phyloP scores from a whole-genome alignment of 2,888 invertebrate species.

The Zygothrica quintamaculata region DNA sequence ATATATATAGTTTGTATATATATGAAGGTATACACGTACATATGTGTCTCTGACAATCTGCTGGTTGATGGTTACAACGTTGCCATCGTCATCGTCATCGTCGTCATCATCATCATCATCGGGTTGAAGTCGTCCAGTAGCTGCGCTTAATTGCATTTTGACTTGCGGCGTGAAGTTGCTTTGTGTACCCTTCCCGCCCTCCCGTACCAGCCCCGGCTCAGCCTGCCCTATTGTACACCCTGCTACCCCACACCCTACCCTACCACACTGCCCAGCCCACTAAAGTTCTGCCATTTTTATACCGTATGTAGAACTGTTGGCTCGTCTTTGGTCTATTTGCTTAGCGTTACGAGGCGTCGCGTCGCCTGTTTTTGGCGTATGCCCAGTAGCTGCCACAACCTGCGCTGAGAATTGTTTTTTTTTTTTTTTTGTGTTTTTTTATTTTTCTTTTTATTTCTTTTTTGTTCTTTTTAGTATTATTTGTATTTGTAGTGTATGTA shows the following conservation, averaged over 20 bases:
- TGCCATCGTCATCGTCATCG: slow-evolving; percentile 47
- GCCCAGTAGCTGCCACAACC: slow-evolving; percentile 65
- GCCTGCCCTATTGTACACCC: not conserved
- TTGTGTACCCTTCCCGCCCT: slow-evolving; percentile 48
- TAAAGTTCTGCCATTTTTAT: slow-evolving; percentile 24
- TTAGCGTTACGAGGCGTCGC: slow-evolving; percentile 69
- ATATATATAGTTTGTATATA: not conserved
- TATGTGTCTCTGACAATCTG: slow-evolving; percentile 68
- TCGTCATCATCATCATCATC: slow-evolving; percentile 16
- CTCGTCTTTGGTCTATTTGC: slow-evolving; percentile 69
- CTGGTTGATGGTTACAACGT: slow-evolving; percentile 65
- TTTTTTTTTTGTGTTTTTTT: not conserved
- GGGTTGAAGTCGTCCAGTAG: slow-evolving; percentile 61
- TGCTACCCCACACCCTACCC: not conserved
- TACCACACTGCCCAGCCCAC: not conserved
- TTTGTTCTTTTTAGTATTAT: slow-evolving; percentile 18
- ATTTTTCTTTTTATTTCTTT: not conserved
- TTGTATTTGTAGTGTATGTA: slow-evolving; percentile 52
- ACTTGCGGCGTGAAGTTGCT: slow-evolving; percentile 80
- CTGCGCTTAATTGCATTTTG: slow-evolving; percentile 79
- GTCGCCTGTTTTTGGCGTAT: slow-evolving; percentile 71
- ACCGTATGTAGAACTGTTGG: slow-evolving; percentile 40
- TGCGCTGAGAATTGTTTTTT: slow-evolving; percentile 49
- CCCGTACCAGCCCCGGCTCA: not conserved
- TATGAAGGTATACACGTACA: slow-evolving; percentile 26